Evolutionary conservation across 2,113 vertebrate species (phyloP), one percentile per base, ranked within the genome.

Genomic region (Malaclemys terrapin): DNA sequence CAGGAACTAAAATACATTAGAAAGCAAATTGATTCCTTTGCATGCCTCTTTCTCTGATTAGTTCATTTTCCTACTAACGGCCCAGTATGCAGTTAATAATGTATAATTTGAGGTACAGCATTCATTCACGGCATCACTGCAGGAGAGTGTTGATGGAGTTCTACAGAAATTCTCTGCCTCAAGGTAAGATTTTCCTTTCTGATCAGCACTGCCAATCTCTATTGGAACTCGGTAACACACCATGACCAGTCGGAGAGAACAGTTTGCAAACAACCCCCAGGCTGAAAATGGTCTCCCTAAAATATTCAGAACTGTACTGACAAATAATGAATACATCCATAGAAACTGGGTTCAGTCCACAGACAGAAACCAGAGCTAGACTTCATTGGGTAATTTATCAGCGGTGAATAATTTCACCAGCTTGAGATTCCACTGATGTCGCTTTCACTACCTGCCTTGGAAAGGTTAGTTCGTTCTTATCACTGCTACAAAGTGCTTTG

Each of bases 11-110:
- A 87, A 90, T 5, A 38, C 85, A 88, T 75, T 80, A 83, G 75
- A 95, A 91, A 95, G 84, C 91, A 93, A 96, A 95, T 50, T 19
- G 79, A 90, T 93, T 96, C 75, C 89, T 80, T 38, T 52, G 59
- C 53, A 13, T 53, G 47, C 14, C 45, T 72, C 57, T 92, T 91
- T 90, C 85, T 94, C 81, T 35, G 92, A 3, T 42, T 88, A 62
- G 85, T 79, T 92, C 82, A 35, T 82, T 84, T 89, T 84, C 84
- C 50, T 50, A 3, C 80, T 88, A 92, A 90, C 3, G 27, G 53
- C 79, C 65, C 10, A 4, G 19, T 8, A 88, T 16, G 80, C 75
- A 85, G 85, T 94, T 85, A 89, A 92, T 94, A 42, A 47, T 5
- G 27, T 69, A 13, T 31, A 4, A 1, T 2, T 31, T 31, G 92